Evolutionary conservation across 2,888 invertebrate species (phyloP).

Genomic region (Cyaniris semiargus): DNA sequence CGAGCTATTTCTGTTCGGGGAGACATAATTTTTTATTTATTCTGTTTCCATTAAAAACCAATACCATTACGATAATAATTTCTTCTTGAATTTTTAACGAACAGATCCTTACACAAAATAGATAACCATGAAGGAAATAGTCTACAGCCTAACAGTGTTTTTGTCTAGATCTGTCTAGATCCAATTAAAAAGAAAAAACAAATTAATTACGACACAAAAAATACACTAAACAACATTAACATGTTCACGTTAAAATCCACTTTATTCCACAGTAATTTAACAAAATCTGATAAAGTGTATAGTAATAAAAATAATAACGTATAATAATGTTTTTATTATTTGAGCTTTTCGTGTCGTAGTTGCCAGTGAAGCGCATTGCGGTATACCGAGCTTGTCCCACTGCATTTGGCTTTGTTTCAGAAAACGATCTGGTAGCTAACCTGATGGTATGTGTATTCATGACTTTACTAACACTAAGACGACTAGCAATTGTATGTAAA

Average conservation of each 20-base stretch:
- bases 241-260: no score
- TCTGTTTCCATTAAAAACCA: background rate
- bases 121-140: background rate
- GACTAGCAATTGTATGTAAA: no score
- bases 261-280: no score
- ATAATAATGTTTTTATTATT: background rate
- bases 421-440: background rate
- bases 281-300: no score
- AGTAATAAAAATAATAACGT: background rate
- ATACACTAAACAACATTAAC: no score
- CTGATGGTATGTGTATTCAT: background rate
- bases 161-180: background rate
- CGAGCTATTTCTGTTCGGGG: conserved; percentile 14
- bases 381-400: background rate
- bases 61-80: background rate
- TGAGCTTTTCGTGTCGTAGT: background rate
- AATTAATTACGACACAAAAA: no score
- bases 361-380: background rate
- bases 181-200: no score
- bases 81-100: background rate
- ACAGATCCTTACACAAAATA: background rate
- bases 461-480: background rate
- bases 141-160: background rate
- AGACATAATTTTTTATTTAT: conserved; percentile 5
- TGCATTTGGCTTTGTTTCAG: background rate